Evolutionary conservation across 2,113 vertebrate genomes (phyloP).

Genomic region (Proteles cristata): DNA sequence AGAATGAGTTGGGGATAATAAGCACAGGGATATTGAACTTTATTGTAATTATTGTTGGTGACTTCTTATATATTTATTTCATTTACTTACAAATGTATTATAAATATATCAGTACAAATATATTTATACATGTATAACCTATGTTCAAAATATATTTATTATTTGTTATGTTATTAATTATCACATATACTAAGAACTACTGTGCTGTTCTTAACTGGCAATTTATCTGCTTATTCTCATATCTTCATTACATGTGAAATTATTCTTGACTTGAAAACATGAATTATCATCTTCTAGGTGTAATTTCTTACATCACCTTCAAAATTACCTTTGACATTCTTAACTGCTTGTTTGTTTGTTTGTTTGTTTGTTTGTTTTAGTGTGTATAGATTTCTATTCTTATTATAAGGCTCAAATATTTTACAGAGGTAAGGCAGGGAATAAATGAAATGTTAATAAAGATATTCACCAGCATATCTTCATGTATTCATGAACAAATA

Average conservation of each 20-base stretch:
- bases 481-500: background rate
- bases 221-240: background rate
- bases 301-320: background rate
- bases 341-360: background rate
- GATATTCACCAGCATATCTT: background rate
- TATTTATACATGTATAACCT: background rate
- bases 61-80: background rate
- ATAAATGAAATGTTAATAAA: constrained; percentile 11
- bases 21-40: background rate
- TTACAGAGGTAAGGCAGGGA: background rate
- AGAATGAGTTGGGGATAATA: background rate
- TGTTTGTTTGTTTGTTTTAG: background rate
- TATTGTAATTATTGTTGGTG: background rate
- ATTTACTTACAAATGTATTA: background rate
- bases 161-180: background rate
- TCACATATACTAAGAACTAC: background rate
- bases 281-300: background rate
- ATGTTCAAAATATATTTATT: background rate
- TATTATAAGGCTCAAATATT: background rate
- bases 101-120: background rate
- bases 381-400: background rate
- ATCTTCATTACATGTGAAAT: background rate
- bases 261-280: constrained; percentile 3
- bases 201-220: background rate
- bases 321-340: constrained; percentile 10